These are phyloP conservation scores for Yponomeuta sedellus DNA, from an alignment of 2,888 invertebrate genomes.

Conservation along the genomic window DNA sequence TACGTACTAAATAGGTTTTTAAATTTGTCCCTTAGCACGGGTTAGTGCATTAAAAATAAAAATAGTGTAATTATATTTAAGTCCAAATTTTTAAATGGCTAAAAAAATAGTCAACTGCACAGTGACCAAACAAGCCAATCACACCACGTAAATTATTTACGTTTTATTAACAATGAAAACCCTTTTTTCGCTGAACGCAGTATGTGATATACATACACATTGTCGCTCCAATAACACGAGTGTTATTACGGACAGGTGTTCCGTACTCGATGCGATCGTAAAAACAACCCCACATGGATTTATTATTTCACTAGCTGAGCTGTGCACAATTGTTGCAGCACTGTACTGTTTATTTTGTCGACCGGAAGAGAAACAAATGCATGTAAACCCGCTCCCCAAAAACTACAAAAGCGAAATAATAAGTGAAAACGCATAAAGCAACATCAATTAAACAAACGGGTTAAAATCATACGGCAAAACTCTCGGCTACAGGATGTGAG, in stretches of 20 bases:
- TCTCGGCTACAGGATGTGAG: neutral
- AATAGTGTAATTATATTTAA: too few relatives aligned
- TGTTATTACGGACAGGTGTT: constrained; percentile 55
- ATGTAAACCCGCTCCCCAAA: neutral
- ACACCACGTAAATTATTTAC: neutral
- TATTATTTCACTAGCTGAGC: constrained; percentile 43
- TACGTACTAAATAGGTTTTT: too few relatives aligned
- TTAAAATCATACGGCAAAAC: neutral
- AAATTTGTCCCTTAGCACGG: too few relatives aligned
- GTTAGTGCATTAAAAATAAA: too few relatives aligned
- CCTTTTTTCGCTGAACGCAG: neutral
- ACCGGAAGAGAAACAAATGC: constrained; percentile 9
- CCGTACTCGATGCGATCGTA: constrained; percentile 51
- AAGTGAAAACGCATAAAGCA: neutral
- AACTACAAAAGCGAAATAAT: constrained; percentile 23
- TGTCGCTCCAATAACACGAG: constrained; percentile 25
- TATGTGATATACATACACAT: constrained; percentile 20
- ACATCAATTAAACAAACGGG: neutral
- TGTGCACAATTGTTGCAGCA: constrained; percentile 42
- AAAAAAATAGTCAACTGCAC: neutral
- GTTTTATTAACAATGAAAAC: neutral
- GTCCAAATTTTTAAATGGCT: too few relatives aligned
- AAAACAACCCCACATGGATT: constrained; percentile 59
- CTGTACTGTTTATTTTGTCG: constrained; percentile 5
- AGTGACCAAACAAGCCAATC: neutral